phyloP scores from a whole-genome alignment of 2,888 invertebrate species.

The Eupeodes luniger region DNA sequence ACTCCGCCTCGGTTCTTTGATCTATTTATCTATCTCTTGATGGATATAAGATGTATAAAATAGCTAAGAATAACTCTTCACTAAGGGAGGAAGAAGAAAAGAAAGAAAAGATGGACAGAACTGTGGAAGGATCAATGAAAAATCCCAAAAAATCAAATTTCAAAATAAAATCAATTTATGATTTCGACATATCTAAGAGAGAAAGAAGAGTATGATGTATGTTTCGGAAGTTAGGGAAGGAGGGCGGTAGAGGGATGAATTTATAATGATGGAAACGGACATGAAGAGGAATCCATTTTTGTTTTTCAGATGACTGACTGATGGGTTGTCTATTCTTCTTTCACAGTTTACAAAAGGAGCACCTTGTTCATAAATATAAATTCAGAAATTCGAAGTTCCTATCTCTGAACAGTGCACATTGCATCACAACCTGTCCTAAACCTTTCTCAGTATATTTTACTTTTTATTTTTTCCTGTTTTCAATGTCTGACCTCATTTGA shows the following conservation, averaged over 20 bases:
- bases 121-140: conserved; percentile 42
- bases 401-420: neutral
- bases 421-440: conserved; percentile 7
- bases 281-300: conserved; percentile 19
- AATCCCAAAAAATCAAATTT: conserved; percentile 58
- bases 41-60: conserved; percentile 60
- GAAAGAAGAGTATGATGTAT: neutral
- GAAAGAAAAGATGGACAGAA: conserved; percentile 45
- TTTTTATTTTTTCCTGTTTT: neutral
- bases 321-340: neutral
- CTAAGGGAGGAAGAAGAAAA: conserved; percentile 30
- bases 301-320: conserved; percentile 38
- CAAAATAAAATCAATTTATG: conserved; percentile 67
- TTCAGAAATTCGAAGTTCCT: neutral
- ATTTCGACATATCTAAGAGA: neutral
- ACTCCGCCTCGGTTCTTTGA: conserved; percentile 44
- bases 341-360: neutral
- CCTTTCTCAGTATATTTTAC: conserved; percentile 7
- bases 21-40: conserved; percentile 30
- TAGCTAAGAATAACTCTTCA: no score
- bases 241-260: no score
- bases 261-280: conserved; percentile 9
- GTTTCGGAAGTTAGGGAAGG: no score
- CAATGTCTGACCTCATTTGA: conserved; percentile 68
- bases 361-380: neutral